Base-by-base conservation (phyloP, 2,113 vertebrate genomes). In the Limanda limanda region DNA sequence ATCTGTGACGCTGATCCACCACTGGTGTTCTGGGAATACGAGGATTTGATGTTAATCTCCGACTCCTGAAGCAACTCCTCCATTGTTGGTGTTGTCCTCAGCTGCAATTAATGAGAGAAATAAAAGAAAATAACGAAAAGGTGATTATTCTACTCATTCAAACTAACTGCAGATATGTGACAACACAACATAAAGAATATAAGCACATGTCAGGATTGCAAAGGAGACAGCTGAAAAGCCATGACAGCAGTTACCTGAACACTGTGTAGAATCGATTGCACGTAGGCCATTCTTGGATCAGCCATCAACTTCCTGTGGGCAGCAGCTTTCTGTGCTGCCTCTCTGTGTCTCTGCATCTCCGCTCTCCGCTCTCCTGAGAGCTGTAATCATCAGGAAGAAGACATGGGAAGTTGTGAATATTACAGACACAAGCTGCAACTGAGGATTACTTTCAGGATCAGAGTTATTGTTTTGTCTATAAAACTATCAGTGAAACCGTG, bases 1-100 rank as follows among this genome's bases (percentile, higher is more conserved):
- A 21, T 20, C 23, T 64, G 59, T 17, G 68, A 71, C 31, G 25
- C 27, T 1, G 56, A 78, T 63, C 25, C 68, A 72, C 47, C 3
- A 0, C 59, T 77, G 24, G 3, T 47, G 21, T 67, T 40, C 18
- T 0, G n/a, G 31, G 42, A 68, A 70, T 40, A 27, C 72, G 70
- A 75, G 24, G 51, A 85, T 12, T 72, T 40, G 37, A 40, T 21
- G 37, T 59, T 27, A 1, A 51, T 12, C 25, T 74, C 73, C 0
- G 89, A 24, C 56, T 92, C 91, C 61, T 83, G 75, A 81, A 94
- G 82, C 18, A 94, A 87, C 40, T 93, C 89, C 24, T 92, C 82
- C 7, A 94, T 71, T 31, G 94, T 94, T 23, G 88, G 89, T 9
- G 74, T 89, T 27, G 70, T 91, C 71, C 92, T 88, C 6, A 91